A percentile compares a stretch with the other conserved stretches of the same genome.
These are phyloP conservation scores for Tonatia bakeri DNA, from an alignment of 2,113 vertebrate species.

Conservation along the genomic window DNA sequence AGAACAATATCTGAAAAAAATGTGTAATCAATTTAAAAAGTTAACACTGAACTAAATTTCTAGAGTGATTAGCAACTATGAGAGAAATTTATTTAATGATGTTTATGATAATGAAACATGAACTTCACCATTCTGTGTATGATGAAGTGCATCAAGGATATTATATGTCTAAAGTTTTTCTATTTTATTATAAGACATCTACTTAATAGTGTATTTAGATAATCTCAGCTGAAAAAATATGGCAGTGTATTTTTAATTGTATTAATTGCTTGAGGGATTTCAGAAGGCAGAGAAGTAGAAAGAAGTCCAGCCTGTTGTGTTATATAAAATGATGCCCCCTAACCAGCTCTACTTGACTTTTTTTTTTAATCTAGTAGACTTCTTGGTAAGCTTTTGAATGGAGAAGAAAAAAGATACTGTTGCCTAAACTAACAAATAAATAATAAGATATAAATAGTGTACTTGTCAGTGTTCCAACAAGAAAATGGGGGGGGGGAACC, in stretches of 20 bases:
- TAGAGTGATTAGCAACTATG: not conserved
- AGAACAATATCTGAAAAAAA: not conserved
- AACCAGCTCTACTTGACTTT: not conserved
- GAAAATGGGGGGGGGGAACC: not conserved
- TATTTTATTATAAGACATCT: not conserved
- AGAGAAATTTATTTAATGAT: not conserved
- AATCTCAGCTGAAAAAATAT: not conserved
- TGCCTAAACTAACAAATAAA: not conserved
- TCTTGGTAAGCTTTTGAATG: not conserved
- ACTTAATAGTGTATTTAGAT: not conserved
- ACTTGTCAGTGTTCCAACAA: not conserved
- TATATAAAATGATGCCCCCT: not conserved
- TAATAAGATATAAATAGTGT: not conserved
- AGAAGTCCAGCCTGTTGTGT: not conserved
- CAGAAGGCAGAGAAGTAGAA: not conserved
- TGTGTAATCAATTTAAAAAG: not conserved
- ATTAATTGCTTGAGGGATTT: not conserved
- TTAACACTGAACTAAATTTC: not conserved
- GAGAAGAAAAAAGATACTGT: not conserved
- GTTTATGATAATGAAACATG: not conserved
- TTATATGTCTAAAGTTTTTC: not conserved
- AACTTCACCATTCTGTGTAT: not conserved
- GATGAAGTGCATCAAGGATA: not conserved
- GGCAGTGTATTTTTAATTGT: not conserved
- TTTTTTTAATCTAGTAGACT: not conserved